Evolutionary conservation across 2,113 vertebrate species (phyloP), one percentile per base, ranked within the genome.

Genomic region (Mastomys natalensis): DNA sequence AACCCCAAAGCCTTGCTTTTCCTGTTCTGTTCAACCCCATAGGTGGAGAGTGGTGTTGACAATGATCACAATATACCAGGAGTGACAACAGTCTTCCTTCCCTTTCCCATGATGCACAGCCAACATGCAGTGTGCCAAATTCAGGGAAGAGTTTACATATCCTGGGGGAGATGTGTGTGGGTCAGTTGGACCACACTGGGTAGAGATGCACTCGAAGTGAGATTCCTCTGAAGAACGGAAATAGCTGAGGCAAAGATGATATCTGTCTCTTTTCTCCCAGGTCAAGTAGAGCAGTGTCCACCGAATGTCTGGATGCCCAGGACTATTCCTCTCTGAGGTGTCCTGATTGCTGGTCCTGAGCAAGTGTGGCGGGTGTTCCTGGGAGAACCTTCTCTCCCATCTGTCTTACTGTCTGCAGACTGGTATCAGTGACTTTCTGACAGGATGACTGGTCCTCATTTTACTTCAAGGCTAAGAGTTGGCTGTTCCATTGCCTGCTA

Each of bases 351-450:
- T 78, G 22, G 31, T 37, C 58, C 86, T 12, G 12, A 91, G 84
- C 62, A 66, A 72, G 70, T 72, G 37, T n/a, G 70, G 58, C 85
- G 64, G 58, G 6, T 8, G 0, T 34, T 91, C 68, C 84, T 60
- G 84, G 77, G 96, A 95, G 92, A 89, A 87, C 94, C 60, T 96
- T 85, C 72, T 76, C 34, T 66, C 96, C 97, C 98, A 98, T 98
- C 98, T 95, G 53, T 98, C 98, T 98, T 98, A 93, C 98, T 97
- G 97, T 98, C 98, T 92, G 96, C 95, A 97, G 97, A 93, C 78
- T 96, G 45, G 96, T 95, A 95, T 97, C 98, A 96, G 93, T 81
- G 92, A 95, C 96, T 97, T 94, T 97, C 90, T 97, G 97, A 97
- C 94, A 91, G 96, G 96, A 95, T 97, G 94, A 96, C 95, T 48